phyloP scores from a whole-genome alignment of 2,888 invertebrate species.

The Drosophila barbarae region DNA sequence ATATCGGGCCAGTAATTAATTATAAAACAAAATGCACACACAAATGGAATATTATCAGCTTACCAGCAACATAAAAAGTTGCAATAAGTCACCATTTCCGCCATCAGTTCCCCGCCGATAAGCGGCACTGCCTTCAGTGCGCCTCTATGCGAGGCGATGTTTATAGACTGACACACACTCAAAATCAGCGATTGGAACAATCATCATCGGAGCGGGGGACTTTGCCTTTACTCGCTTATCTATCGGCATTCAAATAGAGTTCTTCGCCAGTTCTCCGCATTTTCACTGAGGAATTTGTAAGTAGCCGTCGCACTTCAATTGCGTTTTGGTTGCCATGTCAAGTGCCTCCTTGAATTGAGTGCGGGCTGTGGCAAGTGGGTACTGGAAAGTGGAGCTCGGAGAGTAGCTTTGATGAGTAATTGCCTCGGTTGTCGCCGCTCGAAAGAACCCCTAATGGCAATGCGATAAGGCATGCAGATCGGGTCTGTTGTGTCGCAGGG shows the following conservation, averaged over 20 bases:
- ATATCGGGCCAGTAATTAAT: constrained; percentile 56
- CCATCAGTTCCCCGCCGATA: constrained; percentile 68
- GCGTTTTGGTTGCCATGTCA: constrained; percentile 55
- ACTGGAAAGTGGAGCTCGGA: constrained; percentile 8
- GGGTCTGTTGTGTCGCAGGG: not conserved
- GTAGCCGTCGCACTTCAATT: constrained; percentile 67
- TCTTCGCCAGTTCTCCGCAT: constrained; percentile 29
- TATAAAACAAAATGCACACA: constrained; percentile 56
- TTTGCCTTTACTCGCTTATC: constrained; percentile 41
- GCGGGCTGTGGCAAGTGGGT: constrained; percentile 12
- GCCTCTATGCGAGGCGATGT: constrained; percentile 47
- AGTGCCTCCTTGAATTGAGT: constrained; percentile 45
- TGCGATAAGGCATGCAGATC: constrained; percentile 48
- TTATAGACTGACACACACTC: constrained; percentile 60
- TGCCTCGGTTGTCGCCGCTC: constrained; percentile 41
- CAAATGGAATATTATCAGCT: constrained; percentile 51
- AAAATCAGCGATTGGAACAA: constrained; percentile 74
- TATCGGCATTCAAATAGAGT: constrained; percentile 59
- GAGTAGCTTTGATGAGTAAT: constrained; percentile 58
- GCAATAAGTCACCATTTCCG: constrained; percentile 73
- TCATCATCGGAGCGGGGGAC: constrained; percentile 42
- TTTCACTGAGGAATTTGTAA: constrained; percentile 51
- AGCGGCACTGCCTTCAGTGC: constrained; percentile 28
- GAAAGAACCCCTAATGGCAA: constrained; percentile 52
- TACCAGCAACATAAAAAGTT: constrained; percentile 18